Conservation (phyloP, 64 coral and sea anemone genomes). For the Stylophora pistillata region DNA sequence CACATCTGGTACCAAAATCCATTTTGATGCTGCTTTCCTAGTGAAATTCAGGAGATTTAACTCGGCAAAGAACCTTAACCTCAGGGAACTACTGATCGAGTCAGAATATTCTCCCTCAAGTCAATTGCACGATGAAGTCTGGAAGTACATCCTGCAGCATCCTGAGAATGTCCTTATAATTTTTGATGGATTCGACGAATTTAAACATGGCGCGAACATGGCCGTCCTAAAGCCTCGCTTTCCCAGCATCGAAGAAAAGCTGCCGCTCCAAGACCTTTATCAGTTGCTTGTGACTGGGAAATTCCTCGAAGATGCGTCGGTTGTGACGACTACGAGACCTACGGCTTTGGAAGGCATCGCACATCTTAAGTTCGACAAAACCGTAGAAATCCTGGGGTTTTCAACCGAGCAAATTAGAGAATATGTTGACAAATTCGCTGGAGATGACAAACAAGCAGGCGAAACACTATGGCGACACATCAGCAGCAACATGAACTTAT, state of each 20-base stretch:
- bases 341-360: conserved; percentile 31
- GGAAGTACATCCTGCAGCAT: conserved; percentile 29
- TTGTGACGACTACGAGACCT: conserved; percentile 50
- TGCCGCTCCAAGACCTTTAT: conserved; percentile 25
- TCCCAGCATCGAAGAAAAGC: background rate
- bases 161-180: conserved; percentile 47
- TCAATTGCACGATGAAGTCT: conserved; percentile 27
- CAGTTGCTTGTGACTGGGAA: background rate
- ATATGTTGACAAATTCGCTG: conserved; percentile 51
- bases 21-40: conserved; percentile 46
- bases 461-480: conserved; percentile 31
- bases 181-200: conserved; percentile 68
- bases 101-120: conserved; percentile 10
- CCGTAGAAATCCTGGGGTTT: conserved; percentile 69
- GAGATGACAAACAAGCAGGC: background rate
- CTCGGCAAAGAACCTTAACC: conserved; percentile 1
- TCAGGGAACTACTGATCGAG: background rate
- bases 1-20: background rate
- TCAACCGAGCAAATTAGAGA: too few relatives aligned
- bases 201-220: background rate
- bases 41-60: conserved; percentile 22
- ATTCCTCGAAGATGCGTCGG: conserved; percentile 17
- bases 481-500: conserved; percentile 31
- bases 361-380: conserved; percentile 32
- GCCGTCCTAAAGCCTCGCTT: background rate